Evolutionary conservation across 2,888 invertebrate species (phyloP).

Genomic region (Acanthoscelides obtectus): DNA sequence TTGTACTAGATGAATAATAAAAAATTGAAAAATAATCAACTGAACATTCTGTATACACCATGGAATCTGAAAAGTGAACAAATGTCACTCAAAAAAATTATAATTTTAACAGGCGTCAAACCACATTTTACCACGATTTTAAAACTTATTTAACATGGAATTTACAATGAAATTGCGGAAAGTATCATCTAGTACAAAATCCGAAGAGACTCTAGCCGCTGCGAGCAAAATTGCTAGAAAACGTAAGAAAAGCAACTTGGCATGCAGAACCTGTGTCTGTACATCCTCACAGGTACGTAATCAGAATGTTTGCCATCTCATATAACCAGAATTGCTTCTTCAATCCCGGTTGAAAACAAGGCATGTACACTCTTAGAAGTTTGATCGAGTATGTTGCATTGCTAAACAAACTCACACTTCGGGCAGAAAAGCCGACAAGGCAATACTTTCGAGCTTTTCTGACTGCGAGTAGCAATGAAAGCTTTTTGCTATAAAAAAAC

Average conservation of each 20-base stretch:
- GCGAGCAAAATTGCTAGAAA: neutral
- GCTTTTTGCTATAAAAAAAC: too few relatives aligned
- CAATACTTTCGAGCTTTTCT: too few relatives aligned
- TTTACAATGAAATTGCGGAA: slow-evolving; percentile 28
- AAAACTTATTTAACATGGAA: slow-evolving; percentile 22
- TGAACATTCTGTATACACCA: slow-evolving; percentile 1
- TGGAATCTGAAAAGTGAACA: slow-evolving; percentile 9
- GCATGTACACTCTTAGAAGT: too few relatives aligned
- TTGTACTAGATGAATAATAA: too few relatives aligned
- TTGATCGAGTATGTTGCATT: too few relatives aligned
- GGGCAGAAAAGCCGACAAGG: too few relatives aligned
- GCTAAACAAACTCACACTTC: too few relatives aligned
- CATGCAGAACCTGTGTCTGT: slow-evolving; percentile 4
- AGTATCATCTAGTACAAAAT: slow-evolving; percentile 20
- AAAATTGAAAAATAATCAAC: too few relatives aligned
- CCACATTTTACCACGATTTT: slow-evolving; percentile 22
- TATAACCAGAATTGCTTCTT: too few relatives aligned
- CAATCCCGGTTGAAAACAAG: too few relatives aligned
- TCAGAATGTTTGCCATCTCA: neutral
- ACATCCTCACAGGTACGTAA: slow-evolving; percentile 10
- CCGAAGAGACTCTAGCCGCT: slow-evolving; percentile 13
- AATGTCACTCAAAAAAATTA: slow-evolving; percentile 18
- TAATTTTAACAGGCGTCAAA: slow-evolving; percentile 26
- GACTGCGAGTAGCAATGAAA: too few relatives aligned
- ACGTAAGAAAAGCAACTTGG: slow-evolving; percentile 1